phyloP scores from a whole-genome alignment of 2,888 invertebrate species.

The Cantharis nigra region DNA sequence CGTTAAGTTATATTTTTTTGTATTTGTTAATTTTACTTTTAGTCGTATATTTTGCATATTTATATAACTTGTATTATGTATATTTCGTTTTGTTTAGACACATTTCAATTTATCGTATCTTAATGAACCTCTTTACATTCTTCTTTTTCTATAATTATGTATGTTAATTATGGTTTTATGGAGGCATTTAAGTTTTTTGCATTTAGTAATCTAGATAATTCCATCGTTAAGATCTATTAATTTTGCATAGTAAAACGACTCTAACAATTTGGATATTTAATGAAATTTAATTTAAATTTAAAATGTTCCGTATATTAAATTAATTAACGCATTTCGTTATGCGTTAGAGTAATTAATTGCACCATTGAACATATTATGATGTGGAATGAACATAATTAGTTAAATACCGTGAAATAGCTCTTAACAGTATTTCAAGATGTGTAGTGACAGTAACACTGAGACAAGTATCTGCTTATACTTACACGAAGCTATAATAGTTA shows the following conservation, averaged over 20 bases:
- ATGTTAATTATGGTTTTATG: neutral
- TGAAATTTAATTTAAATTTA: neutral
- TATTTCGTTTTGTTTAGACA: neutral
- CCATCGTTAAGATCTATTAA: neutral
- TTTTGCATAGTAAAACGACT: neutral
- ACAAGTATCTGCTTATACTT: neutral
- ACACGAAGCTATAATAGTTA: neutral
- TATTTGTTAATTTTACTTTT: neutral
- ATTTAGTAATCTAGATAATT: neutral
- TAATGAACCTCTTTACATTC: neutral
- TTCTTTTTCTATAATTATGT: neutral
- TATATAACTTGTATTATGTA: neutral
- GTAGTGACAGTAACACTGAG: neutral
- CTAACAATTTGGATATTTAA: neutral
- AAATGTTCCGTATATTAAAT: neutral
- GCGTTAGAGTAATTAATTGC: neutral
- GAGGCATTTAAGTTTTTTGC: neutral
- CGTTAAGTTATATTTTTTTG: neutral
- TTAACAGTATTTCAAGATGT: neutral
- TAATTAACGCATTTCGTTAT: neutral
- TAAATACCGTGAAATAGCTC: neutral
- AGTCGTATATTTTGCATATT: neutral
- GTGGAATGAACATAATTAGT: neutral
- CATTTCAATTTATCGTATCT: neutral
- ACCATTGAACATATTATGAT: neutral